A percentile compares a stretch with the other conserved stretches of the same genome.
These are phyloP conservation scores for Coenonympha glycerion DNA, from an alignment of 2,888 invertebrate genomes.

Conservation along the genomic window DNA sequence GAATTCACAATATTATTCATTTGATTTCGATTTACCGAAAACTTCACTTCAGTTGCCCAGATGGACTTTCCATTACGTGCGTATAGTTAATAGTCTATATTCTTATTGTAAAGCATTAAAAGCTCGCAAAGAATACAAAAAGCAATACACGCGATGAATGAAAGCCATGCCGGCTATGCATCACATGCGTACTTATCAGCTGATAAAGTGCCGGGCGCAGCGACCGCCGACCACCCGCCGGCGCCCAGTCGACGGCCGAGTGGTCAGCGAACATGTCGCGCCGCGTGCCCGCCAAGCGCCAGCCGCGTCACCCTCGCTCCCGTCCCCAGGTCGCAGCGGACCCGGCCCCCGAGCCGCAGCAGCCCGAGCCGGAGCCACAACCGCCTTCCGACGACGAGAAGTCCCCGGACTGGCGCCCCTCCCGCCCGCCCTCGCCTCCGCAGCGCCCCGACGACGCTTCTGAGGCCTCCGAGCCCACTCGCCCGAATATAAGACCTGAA, in stretches of 20 bases:
- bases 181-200: slow-evolving; percentile 32
- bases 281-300: slow-evolving; percentile 60
- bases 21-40: too few species aligned
- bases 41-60: too few species aligned
- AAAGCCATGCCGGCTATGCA: slow-evolving; percentile 28
- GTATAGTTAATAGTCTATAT: too few species aligned
- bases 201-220: slow-evolving; percentile 41
- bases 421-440: slow-evolving; percentile 60
- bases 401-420: slow-evolving; percentile 71
- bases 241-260: slow-evolving; percentile 55
- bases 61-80: too few species aligned
- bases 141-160: slow-evolving; percentile 30
- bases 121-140: neutral
- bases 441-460: slow-evolving; percentile 66
- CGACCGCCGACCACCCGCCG: slow-evolving; percentile 36
- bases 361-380: slow-evolving; percentile 56
- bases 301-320: slow-evolving; percentile 39
- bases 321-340: slow-evolving; percentile 67
- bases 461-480: slow-evolving; percentile 71
- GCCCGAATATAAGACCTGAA: slow-evolving; percentile 58
- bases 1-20: too few species aligned
- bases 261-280: slow-evolving; percentile 62
- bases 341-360: slow-evolving; percentile 61
- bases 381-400: slow-evolving; percentile 71
- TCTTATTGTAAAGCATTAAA: too few species aligned